Evolutionary conservation across 2,888 invertebrate genomes (phyloP).

Genomic region (Cantharis lateralis): DNA sequence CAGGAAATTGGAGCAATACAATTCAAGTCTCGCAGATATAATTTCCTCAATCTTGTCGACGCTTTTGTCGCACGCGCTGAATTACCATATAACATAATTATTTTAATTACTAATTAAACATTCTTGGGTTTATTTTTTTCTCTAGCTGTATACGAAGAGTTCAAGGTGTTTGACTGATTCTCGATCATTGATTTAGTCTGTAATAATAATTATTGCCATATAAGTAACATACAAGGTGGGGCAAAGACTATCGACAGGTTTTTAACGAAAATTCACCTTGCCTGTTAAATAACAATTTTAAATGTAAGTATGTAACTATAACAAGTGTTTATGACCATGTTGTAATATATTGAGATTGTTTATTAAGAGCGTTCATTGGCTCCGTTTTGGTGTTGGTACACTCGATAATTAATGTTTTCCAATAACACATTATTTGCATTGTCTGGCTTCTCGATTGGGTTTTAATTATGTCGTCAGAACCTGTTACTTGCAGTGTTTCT

Average conservation of each 20-base stretch:
- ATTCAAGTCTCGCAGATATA: constrained; percentile 2
- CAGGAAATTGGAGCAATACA: constrained; percentile 20
- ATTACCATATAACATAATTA: neutral
- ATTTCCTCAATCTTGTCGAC: constrained; percentile 9
- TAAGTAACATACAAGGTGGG: too few relatives aligned
- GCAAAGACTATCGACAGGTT: neutral
- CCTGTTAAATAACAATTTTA: neutral
- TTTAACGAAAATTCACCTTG: neutral
- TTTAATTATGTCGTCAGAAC: constrained; percentile 30
- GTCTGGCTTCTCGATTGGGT: constrained; percentile 39
- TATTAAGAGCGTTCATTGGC: constrained; percentile 44
- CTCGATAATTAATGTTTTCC: constrained; percentile 36
- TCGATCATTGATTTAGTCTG: neutral
- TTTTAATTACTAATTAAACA: neutral
- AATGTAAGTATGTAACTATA: neutral
- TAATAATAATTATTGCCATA: too few relatives aligned
- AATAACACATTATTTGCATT: constrained; percentile 42
- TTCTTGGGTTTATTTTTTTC: neutral
- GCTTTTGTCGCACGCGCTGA: neutral
- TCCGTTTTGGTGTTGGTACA: constrained; percentile 32
- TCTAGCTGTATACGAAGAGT: neutral
- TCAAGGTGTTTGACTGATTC: neutral
- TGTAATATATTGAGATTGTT: constrained; percentile 28
- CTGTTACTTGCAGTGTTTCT: constrained; percentile 28
- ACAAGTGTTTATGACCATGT: neutral